Evolutionary conservation across 2,797 vertebrate species (phyloP).

Genomic region (Urophycis tenuis): DNA sequence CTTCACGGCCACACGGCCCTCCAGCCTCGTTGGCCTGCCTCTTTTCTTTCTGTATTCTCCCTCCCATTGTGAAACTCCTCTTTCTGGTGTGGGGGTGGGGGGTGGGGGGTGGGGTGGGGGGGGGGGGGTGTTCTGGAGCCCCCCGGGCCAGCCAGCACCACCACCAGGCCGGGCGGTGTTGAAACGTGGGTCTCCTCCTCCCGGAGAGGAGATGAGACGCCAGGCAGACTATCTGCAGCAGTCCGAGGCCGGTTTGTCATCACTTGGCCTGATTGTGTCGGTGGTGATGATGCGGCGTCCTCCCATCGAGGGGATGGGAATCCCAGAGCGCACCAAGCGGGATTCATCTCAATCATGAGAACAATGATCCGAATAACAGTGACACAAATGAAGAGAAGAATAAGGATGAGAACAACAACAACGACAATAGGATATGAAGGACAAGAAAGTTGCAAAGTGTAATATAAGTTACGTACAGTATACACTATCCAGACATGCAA

Average conservation of each 20-base stretch:
- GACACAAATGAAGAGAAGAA: background rate
- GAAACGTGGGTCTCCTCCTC: background rate
- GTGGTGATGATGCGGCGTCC: slow-evolving; percentile 19
- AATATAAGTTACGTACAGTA: too few species aligned
- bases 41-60: background rate
- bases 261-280: slow-evolving; percentile 34
- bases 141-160: background rate
- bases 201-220: background rate
- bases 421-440: too few species aligned
- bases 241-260: slow-evolving; percentile 43
- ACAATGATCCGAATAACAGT: background rate
- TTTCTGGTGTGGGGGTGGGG: too few species aligned
- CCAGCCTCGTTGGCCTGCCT: background rate
- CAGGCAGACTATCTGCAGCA: background rate
- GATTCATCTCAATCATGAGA: background rate
- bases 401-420: too few species aligned
- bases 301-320: slow-evolving; percentile 43
- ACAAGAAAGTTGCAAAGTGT: too few species aligned
- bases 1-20: too few species aligned
- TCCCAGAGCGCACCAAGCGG: slow-evolving; percentile 22
- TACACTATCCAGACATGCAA: too few species aligned
- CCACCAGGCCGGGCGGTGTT: background rate
- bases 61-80: slow-evolving; percentile 10
- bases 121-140: too few species aligned
- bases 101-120: too few species aligned